phyloP scores from a whole-genome alignment of 2,888 invertebrate genomes.

The Caenorhabditis imperialis region DNA sequence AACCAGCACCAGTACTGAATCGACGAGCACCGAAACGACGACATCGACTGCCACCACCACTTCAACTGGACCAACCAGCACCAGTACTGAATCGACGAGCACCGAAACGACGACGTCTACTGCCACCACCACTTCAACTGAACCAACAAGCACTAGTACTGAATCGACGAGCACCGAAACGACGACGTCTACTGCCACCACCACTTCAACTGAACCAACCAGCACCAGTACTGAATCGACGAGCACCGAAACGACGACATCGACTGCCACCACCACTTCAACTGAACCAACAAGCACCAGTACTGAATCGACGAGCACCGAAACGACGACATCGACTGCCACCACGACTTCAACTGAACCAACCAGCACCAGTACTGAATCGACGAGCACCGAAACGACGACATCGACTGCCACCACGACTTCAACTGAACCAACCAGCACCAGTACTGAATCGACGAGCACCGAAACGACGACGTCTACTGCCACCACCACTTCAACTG shows the following conservation, averaged over 20 bases:
- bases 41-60: not conserved
- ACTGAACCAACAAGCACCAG: not conserved
- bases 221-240: not conserved
- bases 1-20: too few species aligned
- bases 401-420: too few species aligned
- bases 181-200: too few species aligned
- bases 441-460: too few species aligned
- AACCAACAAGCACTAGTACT: not conserved
- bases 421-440: too few species aligned
- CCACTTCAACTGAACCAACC: not conserved
- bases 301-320: not conserved
- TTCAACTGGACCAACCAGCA: conserved; percentile 2
- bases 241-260: not conserved
- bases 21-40: too few species aligned
- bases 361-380: too few species aligned
- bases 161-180: not conserved
- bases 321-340: too few species aligned
- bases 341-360: too few species aligned
- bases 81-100: not conserved
- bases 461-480: too few species aligned
- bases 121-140: not conserved
- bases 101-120: not conserved
- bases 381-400: too few species aligned
- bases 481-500: too few species aligned
- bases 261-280: not conserved